phyloP scores from a whole-genome alignment of 1,140 invertebrate species.

The Globodera rostochiensis region DNA sequence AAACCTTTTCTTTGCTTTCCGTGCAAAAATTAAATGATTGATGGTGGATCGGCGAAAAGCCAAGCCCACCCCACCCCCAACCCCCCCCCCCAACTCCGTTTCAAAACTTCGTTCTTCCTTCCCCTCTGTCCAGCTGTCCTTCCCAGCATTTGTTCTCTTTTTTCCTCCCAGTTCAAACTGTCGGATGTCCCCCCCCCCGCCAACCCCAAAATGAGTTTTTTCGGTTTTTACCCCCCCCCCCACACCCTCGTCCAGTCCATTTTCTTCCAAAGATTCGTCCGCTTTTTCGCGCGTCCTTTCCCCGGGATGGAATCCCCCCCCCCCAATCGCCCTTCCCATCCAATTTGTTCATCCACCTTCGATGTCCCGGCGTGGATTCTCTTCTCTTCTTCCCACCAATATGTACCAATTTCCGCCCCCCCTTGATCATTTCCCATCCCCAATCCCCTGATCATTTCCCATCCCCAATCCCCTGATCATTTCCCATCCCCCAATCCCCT shows the following conservation, averaged over 20 bases:
- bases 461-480: too few species aligned
- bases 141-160: neutral
- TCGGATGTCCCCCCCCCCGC: neutral
- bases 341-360: too few species aligned
- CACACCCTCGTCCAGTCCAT: neutral
- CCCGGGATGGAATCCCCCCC: neutral
- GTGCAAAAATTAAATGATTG: conserved; percentile 1
- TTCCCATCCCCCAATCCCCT: too few species aligned
- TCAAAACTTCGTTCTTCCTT: neutral
- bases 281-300: neutral
- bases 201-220: neutral
- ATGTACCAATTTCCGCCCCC: too few species aligned
- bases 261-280: neutral
- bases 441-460: neutral
- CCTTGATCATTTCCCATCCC: too few species aligned
- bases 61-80: neutral
- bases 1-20: neutral
- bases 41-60: neutral
- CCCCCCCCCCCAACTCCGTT: neutral
- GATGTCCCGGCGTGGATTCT: too few species aligned
- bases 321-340: neutral
- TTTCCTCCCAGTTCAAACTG: neutral
- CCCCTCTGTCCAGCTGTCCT: neutral
- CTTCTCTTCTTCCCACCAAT: too few species aligned
- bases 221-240: neutral